phyloP scores from a whole-genome alignment of 2,888 invertebrate genomes.

The Drosophila lutescens region DNA sequence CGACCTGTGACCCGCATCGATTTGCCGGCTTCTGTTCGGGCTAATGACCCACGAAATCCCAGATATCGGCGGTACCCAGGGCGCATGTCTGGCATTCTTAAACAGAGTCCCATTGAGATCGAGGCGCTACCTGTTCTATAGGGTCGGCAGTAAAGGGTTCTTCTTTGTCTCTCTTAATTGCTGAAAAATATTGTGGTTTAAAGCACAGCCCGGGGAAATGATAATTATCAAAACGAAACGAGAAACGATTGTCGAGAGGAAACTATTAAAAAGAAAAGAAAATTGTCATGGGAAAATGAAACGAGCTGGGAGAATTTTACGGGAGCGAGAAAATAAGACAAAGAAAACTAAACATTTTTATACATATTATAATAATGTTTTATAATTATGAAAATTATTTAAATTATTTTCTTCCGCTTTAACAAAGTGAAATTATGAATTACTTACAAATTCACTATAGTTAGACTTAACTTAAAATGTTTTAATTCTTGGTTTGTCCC shows the following conservation, averaged over 20 bases:
- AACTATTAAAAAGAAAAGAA: constrained; percentile 35
- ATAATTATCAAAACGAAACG: constrained; percentile 32
- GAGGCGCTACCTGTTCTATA: constrained; percentile 56
- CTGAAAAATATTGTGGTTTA: constrained; percentile 42
- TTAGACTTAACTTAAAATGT: no score
- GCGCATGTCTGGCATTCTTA: constrained; percentile 63
- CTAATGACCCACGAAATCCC: constrained; percentile 41
- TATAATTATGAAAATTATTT: not conserved
- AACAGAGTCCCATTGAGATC: constrained; percentile 28
- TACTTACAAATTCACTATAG: no score
- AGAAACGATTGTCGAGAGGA: constrained; percentile 25
- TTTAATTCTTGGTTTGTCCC: no score
- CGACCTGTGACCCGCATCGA: constrained; percentile 40
- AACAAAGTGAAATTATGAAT: no score
- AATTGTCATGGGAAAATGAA: constrained; percentile 49
- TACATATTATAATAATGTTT: not conserved
- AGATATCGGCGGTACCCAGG: constrained; percentile 31
- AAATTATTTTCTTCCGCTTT: not conserved
- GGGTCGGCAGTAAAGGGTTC: constrained; percentile 32
- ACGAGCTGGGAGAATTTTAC: constrained; percentile 7
- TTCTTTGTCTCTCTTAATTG: constrained; percentile 47
- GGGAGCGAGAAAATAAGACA: not conserved
- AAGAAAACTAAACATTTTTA: constrained; percentile 5
- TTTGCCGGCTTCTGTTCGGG: constrained; percentile 34
- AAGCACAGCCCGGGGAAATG: constrained; percentile 26